Evolutionary conservation across 1,140 invertebrate species (phyloP), one percentile per base, ranked within the genome.

Genomic region (Akabosia matsudoensis): DNA sequence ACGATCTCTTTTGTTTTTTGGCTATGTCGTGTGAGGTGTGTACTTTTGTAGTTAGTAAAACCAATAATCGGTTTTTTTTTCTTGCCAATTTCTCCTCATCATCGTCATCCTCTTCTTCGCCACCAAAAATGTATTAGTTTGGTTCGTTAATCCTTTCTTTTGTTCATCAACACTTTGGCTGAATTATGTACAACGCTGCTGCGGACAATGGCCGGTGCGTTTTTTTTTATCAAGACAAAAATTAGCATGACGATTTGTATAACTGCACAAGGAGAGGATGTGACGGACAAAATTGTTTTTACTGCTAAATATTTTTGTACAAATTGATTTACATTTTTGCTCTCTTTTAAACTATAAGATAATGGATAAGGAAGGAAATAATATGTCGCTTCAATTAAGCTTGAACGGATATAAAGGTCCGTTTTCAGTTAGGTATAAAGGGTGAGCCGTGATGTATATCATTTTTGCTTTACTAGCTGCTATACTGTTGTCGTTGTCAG

Each of bases 21-120:
- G 13, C 54, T n/a, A 16, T 67, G 61, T 67, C 61, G 61, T 28
- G 30, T 22, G 28, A 67, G 61, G 61, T 67, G 61, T 67, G 61
- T 67, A 31, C 61, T 67, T 2, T 67, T 22, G 24, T 22, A 67
- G 61, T 67, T 67, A 67, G 61, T 67, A 67, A 67, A 67, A 67
- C 61, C 61, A 67, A 67, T 67, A 67, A 67, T 30, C 30, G 28
- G 13, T 67, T 67, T 67, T 67, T 28, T 31, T 45, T 18, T 45
- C 18, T 7, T 45, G 7, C 18, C 18, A 45, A 10, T 45, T 18
- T 10, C 37, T 45, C 37, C 7, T 45, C 37, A 56, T 56, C 10
- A 24, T 67, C 61, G 31, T 67, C 61, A 67, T 67, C 28, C 10
- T 30, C 26, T 30, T 67, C 26, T 14, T 30, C 61, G 31, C 54